phyloP scores from a whole-genome alignment of 2,113 vertebrate species.

The Brachypodius melanocephalos region DNA sequence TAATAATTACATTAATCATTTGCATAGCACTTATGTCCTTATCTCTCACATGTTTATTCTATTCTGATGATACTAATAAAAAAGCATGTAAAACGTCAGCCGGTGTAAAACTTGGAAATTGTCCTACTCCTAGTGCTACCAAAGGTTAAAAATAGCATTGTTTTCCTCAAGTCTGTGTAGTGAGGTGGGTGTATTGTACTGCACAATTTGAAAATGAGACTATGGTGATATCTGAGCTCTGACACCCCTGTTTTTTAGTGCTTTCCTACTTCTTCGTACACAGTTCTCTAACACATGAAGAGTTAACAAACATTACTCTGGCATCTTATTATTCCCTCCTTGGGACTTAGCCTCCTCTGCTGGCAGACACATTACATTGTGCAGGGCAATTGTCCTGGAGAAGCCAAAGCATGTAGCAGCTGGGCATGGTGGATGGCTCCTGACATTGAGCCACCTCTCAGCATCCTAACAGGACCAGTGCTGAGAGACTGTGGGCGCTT shows the following conservation, averaged over 20 bases:
- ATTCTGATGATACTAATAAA: neutral
- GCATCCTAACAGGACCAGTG: neutral
- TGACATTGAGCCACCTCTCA: neutral
- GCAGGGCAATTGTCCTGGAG: neutral
- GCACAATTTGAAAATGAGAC: neutral
- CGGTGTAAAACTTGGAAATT: neutral
- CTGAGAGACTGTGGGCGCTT: neutral
- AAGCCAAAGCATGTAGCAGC: neutral
- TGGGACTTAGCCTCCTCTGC: neutral
- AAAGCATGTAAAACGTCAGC: neutral
- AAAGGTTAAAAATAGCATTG: neutral
- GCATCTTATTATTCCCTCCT: neutral
- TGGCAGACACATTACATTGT: neutral
- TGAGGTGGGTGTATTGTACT: neutral
- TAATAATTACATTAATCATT: neutral
- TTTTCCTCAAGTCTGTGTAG: neutral
- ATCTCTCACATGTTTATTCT: neutral
- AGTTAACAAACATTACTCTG: rapidly evolving
- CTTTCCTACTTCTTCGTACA: neutral
- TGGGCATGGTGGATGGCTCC: neutral
- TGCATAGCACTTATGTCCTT: neutral
- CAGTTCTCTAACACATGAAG: neutral
- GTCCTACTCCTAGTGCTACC: neutral
- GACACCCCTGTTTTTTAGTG: neutral
- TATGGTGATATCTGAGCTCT: neutral